Evolutionary conservation across 2,113 vertebrate species (phyloP), one percentile per base, ranked within the genome.

Genomic region (Hemichromis elongatus): DNA sequence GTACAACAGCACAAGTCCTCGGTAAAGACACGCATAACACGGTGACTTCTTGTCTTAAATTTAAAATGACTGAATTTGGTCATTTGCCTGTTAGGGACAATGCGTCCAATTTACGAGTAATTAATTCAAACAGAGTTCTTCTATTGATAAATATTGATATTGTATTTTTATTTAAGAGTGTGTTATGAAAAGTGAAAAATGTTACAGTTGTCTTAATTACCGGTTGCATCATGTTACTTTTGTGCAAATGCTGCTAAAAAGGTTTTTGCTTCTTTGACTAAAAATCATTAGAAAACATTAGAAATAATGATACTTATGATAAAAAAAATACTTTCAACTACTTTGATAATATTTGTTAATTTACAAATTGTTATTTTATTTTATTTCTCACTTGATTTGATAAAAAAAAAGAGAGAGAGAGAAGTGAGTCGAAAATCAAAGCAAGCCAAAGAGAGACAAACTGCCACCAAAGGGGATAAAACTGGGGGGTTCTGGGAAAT

Each of bases 311-410:
- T 28, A n/a, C 12, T 10, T 2, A 13, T 30, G 19, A 75, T 37
- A 47, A 73, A 4, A 61, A 24, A 12, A 3, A 0, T 3, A 11
- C 24, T 73, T 16, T 73, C 14, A 18, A 0, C 42, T 30, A 50
- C 24, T 47, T 73, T 6, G 28, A 47, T 12, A 73, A 30, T 30
- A 75, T 75, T 12, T 50, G 16, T 75, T 75, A 28, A 75, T 75
- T 73, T 50, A 30, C 26, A 75, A 13, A 26, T 75, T 75, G 14
- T 75, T 11, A 19, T 28, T 30, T 50, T 75, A 37, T 30, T 30
- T 50, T 75, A 1, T 11, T 75, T 28, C 30, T 52, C 16, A 7
- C 26, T 16, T 11, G 42, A 30, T 50, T 50, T 73, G 24, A 50
- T 73, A 42, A 24, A 30, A 30, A 30, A 11, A 50, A 30, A 12